Percentiles rank a stretch among this genome's conserved stretches.
phyloP scores from a whole-genome alignment of 2,797 vertebrate genomes.

The Oceanodroma leucorhoa region DNA sequence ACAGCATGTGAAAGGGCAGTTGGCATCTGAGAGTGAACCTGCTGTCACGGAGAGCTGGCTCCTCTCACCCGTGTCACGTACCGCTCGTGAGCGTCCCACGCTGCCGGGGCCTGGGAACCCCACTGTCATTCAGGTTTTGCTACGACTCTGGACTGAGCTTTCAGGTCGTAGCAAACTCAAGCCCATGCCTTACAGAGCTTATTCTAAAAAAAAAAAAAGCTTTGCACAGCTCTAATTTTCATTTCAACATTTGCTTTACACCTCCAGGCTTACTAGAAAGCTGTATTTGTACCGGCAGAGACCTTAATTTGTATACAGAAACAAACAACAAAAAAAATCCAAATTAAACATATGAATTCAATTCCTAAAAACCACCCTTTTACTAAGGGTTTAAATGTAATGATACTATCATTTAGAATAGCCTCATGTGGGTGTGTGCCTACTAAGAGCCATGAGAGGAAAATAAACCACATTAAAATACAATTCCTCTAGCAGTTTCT shows the following conservation, averaged over 20 bases:
- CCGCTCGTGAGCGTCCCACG: accelerated
- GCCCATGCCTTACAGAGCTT: background rate
- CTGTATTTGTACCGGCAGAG: background rate
- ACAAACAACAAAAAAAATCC: conserved; percentile 17
- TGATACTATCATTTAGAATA: conserved; percentile 43
- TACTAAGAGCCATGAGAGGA: background rate
- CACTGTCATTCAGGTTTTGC: background rate
- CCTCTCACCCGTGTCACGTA: accelerated
- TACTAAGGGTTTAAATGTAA: conserved; percentile 43
- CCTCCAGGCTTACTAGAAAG: conserved; percentile 48
- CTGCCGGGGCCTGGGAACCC: background rate
- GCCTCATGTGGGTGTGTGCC: conserved; percentile 46
- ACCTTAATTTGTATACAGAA: conserved; percentile 50
- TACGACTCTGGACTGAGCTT: background rate
- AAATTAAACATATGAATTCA: conserved; percentile 26
- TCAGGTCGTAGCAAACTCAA: background rate
- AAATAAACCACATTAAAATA: conserved; percentile 59
- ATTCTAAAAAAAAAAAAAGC: background rate
- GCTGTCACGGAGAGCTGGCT: background rate
- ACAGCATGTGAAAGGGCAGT: accelerated
- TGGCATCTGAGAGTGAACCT: background rate
- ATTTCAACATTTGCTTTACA: conserved; percentile 33
- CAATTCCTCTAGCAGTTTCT: conserved; percentile 31
- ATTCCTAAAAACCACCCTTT: conserved; percentile 27
- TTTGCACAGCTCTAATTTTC: conserved; percentile 24